Evolutionary conservation across 2,797 vertebrate genomes (phyloP).

Genomic region (Falco naumanni): DNA sequence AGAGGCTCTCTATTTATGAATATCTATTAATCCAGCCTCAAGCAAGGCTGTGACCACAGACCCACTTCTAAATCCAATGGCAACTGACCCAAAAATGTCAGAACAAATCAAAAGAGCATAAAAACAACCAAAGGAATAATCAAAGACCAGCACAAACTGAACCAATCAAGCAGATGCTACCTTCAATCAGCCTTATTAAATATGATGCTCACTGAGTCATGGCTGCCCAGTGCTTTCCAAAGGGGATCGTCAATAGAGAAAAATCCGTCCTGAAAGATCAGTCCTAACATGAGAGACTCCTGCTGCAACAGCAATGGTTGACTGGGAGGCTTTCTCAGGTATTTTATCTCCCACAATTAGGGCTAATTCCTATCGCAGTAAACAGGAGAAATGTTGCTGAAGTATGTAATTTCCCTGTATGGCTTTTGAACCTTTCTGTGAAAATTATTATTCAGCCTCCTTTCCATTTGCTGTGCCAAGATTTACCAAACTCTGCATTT

Average conservation of each 20-base stretch:
- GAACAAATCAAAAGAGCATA: conserved; percentile 19
- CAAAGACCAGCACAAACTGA: conserved; percentile 7
- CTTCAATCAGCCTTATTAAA: conserved; percentile 1
- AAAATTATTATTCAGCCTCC: neutral
- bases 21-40: neutral
- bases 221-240: neutral
- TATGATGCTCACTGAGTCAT: neutral
- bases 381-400: neutral
- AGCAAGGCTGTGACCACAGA: neutral
- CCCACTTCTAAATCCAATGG: neutral
- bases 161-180: neutral
- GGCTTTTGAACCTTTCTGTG: neutral
- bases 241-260: neutral
- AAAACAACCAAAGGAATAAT: neutral
- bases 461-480: neutral
- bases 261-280: neutral
- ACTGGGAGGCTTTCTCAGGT: neutral
- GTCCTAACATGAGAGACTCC: neutral
- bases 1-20: neutral
- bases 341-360: neutral
- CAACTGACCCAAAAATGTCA: conserved; percentile 35
- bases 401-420: neutral
- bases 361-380: neutral
- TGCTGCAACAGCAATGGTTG: neutral
- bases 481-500: neutral